phyloP scores from a whole-genome alignment of 2,888 invertebrate species.

The Diplolepis rosae region DNA sequence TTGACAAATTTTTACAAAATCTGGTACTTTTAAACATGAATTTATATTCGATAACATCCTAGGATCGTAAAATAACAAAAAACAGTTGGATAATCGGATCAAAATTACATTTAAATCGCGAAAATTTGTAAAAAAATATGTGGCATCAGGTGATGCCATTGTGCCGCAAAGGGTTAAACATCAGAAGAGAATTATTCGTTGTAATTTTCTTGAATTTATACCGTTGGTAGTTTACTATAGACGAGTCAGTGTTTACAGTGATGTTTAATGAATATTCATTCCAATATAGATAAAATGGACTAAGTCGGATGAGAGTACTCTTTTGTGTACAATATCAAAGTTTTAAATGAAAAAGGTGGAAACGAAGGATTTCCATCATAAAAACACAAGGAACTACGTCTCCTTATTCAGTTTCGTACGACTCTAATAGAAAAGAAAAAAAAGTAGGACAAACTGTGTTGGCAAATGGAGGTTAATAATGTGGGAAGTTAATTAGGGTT shows the following conservation, averaged over 20 bases:
- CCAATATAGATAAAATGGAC: slow-evolving; percentile 10
- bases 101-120: too few relatives aligned
- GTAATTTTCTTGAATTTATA: neutral
- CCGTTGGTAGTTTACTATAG: neutral
- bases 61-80: too few relatives aligned
- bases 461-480: slow-evolving; percentile 49
- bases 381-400: neutral
- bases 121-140: too few relatives aligned
- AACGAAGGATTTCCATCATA: neutral
- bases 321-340: neutral
- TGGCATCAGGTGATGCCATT: too few relatives aligned
- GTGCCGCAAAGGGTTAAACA: slow-evolving; percentile 3
- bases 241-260: neutral
- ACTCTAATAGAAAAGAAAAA: neutral
- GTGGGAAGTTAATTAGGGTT: slow-evolving; percentile 66
- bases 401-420: neutral
- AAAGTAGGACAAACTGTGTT: slow-evolving; percentile 31
- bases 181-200: slow-evolving; percentile 6
- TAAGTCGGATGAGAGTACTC: neutral
- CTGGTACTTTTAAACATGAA: too few relatives aligned
- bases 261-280: slow-evolving; percentile 18
- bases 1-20: too few relatives aligned
- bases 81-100: too few relatives aligned
- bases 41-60: too few relatives aligned
- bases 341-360: neutral